These are phyloP conservation scores for Stichopus horrens DNA, from an alignment of 53 echinoderm and acorn worm species.

Conservation along the genomic window DNA sequence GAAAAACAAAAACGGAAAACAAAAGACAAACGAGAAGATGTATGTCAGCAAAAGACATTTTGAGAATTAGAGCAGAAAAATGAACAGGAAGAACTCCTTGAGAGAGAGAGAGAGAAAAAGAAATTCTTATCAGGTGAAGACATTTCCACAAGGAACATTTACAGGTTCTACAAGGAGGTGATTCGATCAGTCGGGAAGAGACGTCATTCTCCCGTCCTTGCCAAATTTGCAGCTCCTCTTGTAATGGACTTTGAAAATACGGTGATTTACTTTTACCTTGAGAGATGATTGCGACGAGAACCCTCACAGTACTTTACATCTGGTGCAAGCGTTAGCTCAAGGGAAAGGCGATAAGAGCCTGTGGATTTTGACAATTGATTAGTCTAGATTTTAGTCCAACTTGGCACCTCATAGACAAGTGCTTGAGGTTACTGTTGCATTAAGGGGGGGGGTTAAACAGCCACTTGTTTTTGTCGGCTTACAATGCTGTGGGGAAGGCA, in stretches of 20 bases:
- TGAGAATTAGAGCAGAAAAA: neutral
- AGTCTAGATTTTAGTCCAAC: slow-evolving; percentile 6
- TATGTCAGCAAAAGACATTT: neutral
- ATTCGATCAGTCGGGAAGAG: neutral
- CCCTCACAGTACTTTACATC: neutral
- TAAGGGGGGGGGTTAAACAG: neutral
- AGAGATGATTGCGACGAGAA: neutral
- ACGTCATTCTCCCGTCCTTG: neutral
- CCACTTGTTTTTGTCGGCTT: neutral
- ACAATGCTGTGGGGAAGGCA: too few relatives aligned
- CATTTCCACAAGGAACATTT: neutral
- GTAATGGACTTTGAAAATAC: neutral
- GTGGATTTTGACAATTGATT: slow-evolving; percentile 10
- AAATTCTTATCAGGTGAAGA: neutral
- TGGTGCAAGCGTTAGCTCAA: neutral
- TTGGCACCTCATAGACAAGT: slow-evolving; percentile 2
- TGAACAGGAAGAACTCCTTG: neutral
- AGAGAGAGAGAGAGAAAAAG: neutral
- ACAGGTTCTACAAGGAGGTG: neutral
- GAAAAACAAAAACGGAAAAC: too few relatives aligned
- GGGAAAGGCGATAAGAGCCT: neutral
- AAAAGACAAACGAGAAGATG: too few relatives aligned
- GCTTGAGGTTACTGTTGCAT: neutral
- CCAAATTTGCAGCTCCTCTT: neutral
- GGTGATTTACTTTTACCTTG: neutral